Evolutionary conservation across 2,113 vertebrate genomes (phyloP).

Genomic region (Callipepla squamata): DNA sequence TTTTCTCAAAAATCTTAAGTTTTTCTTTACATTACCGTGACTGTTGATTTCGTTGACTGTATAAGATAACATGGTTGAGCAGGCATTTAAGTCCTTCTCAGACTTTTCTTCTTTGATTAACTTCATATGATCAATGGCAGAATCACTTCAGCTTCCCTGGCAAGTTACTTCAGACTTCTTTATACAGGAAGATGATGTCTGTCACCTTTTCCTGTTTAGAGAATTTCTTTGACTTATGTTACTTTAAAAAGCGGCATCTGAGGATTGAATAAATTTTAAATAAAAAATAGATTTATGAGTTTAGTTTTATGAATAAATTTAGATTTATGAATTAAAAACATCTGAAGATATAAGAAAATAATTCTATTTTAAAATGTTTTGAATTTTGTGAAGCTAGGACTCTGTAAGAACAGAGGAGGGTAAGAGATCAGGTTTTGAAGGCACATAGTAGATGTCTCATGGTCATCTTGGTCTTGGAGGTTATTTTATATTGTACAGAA

Average conservation of each 20-base stretch:
- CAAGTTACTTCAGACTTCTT: not conserved
- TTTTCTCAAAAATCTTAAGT: not conserved
- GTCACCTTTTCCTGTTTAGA: not conserved
- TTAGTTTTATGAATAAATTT: not conserved
- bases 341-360: not conserved
- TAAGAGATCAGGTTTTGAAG: not conserved
- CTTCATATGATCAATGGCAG: not conserved
- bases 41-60: not conserved
- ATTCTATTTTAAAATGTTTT: not conserved
- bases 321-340: not conserved
- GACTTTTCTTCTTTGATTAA: not conserved
- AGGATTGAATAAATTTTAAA: slow-evolving; percentile 1
- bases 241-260: not conserved
- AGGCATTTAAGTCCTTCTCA: not conserved
- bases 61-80: not conserved
- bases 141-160: not conserved
- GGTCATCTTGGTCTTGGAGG: not conserved
- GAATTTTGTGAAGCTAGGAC: not conserved
- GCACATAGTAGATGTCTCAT: not conserved
- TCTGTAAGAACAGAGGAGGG: not conserved
- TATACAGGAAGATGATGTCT: not conserved
- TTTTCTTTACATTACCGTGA: not conserved
- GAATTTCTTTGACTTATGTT: not conserved
- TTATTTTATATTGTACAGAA: not conserved
- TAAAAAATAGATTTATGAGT: not conserved